Evolutionary conservation across 2,888 invertebrate species (phyloP).

Genomic region (Drosophila fulvimacula): DNA sequence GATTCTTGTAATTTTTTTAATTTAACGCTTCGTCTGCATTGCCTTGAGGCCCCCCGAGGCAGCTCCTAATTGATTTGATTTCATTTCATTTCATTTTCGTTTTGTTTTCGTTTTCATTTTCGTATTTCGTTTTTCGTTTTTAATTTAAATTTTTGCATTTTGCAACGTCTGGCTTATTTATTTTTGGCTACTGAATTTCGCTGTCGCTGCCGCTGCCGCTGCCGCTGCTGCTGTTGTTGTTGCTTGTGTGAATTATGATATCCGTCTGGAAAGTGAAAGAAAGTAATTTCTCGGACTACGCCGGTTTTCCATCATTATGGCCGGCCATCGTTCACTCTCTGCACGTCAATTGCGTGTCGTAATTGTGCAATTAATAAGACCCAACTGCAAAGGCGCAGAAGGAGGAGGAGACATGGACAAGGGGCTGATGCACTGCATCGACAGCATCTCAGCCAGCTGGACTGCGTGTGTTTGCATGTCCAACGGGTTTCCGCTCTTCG

Average conservation of each 20-base stretch:
- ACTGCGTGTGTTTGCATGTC: slow-evolving; percentile 36
- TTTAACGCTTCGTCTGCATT: slow-evolving; percentile 75
- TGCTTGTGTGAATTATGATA: slow-evolving; percentile 71
- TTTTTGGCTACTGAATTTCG: slow-evolving; percentile 61
- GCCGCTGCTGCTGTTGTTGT: background rate
- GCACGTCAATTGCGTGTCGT: slow-evolving; percentile 77
- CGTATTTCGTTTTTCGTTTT: no score
- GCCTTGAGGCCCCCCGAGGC: slow-evolving; percentile 31
- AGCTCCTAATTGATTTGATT: slow-evolving; percentile 73
- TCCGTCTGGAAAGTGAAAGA: slow-evolving; percentile 80
- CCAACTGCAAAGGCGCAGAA: slow-evolving; percentile 12
- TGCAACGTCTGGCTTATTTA: slow-evolving; percentile 51
- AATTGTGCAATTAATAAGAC: slow-evolving; percentile 81
- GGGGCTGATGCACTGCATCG: slow-evolving; percentile 49
- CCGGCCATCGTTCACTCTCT: slow-evolving; percentile 58
- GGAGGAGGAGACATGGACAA: background rate
- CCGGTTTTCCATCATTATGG: slow-evolving; percentile 65
- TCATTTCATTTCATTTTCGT: slow-evolving; percentile 16
- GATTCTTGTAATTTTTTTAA: slow-evolving; percentile 68
- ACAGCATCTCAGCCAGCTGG: slow-evolving; percentile 22
- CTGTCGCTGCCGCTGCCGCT: background rate
- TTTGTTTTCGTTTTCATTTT: slow-evolving; percentile 19
- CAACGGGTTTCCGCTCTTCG: slow-evolving; percentile 66
- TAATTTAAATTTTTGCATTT: slow-evolving; percentile 25
- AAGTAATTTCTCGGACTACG: slow-evolving; percentile 67